Percentiles rank a stretch among this genome's conserved stretches.
Evolutionary conservation across 2,113 vertebrate species (phyloP).

Genomic region (Pygoscelis antarcticus): DNA sequence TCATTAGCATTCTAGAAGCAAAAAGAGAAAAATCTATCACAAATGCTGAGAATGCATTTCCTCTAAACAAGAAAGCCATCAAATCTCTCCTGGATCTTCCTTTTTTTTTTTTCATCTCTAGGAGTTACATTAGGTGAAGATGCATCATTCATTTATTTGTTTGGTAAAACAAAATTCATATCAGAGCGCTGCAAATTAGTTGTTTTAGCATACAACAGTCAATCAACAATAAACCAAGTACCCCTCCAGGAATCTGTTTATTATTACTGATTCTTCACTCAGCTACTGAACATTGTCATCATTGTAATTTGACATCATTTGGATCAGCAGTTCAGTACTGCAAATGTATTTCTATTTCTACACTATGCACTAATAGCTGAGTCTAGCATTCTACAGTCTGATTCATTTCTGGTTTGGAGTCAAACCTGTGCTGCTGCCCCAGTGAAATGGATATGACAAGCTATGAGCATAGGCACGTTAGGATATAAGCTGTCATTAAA

Average conservation of each 20-base stretch:
- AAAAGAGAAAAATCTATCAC: not conserved
- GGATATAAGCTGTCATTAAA: no score
- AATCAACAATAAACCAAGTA: not conserved
- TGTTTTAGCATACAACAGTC: not conserved
- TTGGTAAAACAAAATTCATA: not conserved
- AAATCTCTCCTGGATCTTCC: not conserved
- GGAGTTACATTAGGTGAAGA: not conserved
- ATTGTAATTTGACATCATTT: not conserved
- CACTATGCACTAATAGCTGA: not conserved
- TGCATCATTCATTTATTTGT: not conserved
- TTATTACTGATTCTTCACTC: not conserved
- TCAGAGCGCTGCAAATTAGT: not conserved
- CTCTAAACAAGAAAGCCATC: not conserved
- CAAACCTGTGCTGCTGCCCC: not conserved
- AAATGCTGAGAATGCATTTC: not conserved
- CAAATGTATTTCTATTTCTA: not conserved
- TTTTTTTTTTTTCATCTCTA: not conserved
- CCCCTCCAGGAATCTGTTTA: not conserved
- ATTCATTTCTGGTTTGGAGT: not conserved
- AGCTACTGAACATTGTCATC: not conserved
- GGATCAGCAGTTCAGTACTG: not conserved
- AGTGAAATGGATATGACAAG: not conserved
- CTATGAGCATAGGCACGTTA: not conserved
- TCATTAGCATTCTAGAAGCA: not conserved
- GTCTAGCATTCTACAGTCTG: not conserved